Conservation (phyloP, 2,888 invertebrate genomes). For the Sinohyriopsis cumingii region DNA sequence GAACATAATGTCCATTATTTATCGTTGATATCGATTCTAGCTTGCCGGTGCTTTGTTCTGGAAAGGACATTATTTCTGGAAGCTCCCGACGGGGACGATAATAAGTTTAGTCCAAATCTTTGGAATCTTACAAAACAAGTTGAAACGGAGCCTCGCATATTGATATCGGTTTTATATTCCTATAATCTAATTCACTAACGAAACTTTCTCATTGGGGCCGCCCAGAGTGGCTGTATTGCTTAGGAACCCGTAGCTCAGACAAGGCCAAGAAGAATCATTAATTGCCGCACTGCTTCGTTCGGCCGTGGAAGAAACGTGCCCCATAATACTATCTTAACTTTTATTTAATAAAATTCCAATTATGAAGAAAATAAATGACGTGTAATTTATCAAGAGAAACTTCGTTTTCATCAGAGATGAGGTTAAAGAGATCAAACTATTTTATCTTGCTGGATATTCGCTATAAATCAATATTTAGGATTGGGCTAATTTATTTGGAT, state of each 20-base stretch:
- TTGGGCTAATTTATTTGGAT: too few species aligned
- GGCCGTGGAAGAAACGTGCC: slow-evolving; percentile 17
- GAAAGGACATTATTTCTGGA: too few species aligned
- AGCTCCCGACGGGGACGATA: slow-evolving; percentile 26
- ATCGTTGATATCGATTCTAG: slow-evolving; percentile 12
- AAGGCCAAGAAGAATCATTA: slow-evolving; percentile 5
- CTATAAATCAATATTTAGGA: too few species aligned
- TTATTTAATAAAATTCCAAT: slow-evolving; percentile 66
- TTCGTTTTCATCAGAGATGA: slow-evolving; percentile 24
- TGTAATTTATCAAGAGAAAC: slow-evolving; percentile 60
- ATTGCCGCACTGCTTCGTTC: slow-evolving; percentile 4
- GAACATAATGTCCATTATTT: slow-evolving; percentile 14
- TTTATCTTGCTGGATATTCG: slow-evolving; percentile 27
- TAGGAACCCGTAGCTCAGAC: slow-evolving; percentile 1
- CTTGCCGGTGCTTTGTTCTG: too few species aligned
- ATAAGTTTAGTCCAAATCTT: slow-evolving; percentile 26
- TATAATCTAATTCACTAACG: slow-evolving; percentile 45
- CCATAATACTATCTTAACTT: slow-evolving; percentile 31
- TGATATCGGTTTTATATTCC: slow-evolving; percentile 57
- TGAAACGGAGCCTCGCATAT: slow-evolving; percentile 46
- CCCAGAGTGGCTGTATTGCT: slow-evolving; percentile 4
- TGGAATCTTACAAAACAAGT: slow-evolving; percentile 36
- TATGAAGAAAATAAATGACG: slow-evolving; percentile 54
- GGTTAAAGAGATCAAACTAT: slow-evolving; percentile 28
- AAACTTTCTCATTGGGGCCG: slow-evolving; percentile 33